Conservation (phyloP, 2,888 invertebrate species). For the Choreutis nemorana region DNA sequence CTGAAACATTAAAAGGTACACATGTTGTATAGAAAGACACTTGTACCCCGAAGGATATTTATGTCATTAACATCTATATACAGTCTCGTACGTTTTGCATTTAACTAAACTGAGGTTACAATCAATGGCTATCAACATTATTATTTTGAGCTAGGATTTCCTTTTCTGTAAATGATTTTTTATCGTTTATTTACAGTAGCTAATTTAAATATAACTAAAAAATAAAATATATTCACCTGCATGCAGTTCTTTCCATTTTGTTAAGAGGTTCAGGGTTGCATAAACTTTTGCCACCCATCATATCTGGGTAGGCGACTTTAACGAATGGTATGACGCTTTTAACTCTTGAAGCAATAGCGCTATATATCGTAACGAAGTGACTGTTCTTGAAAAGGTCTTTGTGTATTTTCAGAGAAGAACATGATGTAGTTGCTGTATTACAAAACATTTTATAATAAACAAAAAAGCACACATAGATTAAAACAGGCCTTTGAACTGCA, state of each 20-base stretch:
- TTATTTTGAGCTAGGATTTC: too few species aligned
- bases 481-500: too few species aligned
- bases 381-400: conserved; percentile 48
- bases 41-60: too few species aligned
- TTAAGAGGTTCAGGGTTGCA: conserved; percentile 69
- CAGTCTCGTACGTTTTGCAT: too few species aligned
- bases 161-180: too few species aligned
- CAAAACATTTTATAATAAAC: too few species aligned
- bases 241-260: conserved; percentile 52
- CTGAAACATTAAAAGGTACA: conserved; percentile 37
- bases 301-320: conserved; percentile 79
- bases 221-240: conserved; percentile 52
- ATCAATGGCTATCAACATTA: too few species aligned
- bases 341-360: conserved; percentile 63
- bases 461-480: too few species aligned
- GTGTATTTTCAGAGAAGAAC: conserved; percentile 51
- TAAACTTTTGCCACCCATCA: conserved; percentile 66
- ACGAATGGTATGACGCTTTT: conserved; percentile 73
- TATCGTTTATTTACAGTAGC: too few species aligned
- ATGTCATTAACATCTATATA: too few species aligned
- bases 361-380: conserved; percentile 51
- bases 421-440: conserved; percentile 40
- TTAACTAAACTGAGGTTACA: too few species aligned
- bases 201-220: neutral
- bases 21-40: too few species aligned